These are phyloP conservation scores for Shinisaurus crocodilurus DNA, from an alignment of 2,113 vertebrate genomes.

Conservation along the genomic window DNA sequence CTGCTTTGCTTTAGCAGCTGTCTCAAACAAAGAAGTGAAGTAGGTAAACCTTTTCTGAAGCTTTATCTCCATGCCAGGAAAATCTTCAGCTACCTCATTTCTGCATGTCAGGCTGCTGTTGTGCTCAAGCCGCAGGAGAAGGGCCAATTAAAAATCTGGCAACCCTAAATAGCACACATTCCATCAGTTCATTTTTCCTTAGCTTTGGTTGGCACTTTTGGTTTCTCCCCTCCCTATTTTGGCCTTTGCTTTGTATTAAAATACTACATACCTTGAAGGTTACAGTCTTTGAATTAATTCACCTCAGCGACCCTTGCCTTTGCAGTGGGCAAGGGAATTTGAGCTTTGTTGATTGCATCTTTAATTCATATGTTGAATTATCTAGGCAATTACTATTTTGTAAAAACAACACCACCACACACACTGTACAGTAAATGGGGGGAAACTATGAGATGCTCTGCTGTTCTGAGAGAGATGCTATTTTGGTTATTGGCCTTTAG, in stretches of 20 bases:
- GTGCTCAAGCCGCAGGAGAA: not conserved
- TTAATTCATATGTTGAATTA: conserved; percentile 45
- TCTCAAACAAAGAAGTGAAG: not conserved
- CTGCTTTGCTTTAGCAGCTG: not conserved
- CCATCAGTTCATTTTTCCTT: not conserved
- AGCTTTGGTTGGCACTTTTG: not conserved
- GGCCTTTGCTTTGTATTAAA: not conserved
- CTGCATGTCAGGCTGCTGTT: not conserved
- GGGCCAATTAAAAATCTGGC: not conserved
- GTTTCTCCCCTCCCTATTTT: not conserved
- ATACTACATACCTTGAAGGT: not conserved
- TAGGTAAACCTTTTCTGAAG: not conserved
- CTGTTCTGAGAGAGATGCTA: conserved; percentile 35
- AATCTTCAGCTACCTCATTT: not conserved
- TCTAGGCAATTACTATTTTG: conserved; percentile 14
- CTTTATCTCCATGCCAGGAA: not conserved
- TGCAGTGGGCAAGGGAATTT: conserved; percentile 10
- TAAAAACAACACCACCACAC: conserved; percentile 51
- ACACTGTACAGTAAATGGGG: conserved; percentile 59
- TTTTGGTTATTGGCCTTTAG: conserved; percentile 49
- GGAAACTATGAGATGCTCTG: conserved; percentile 54
- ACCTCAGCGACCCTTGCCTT: conserved; percentile 25
- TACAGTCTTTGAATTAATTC: conserved; percentile 24
- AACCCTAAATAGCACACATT: not conserved
- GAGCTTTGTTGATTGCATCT: conserved; percentile 20